Evolutionary conservation across 2,888 invertebrate species (phyloP), one percentile per base, ranked within the genome.

Genomic region (Aplocera efformata): DNA sequence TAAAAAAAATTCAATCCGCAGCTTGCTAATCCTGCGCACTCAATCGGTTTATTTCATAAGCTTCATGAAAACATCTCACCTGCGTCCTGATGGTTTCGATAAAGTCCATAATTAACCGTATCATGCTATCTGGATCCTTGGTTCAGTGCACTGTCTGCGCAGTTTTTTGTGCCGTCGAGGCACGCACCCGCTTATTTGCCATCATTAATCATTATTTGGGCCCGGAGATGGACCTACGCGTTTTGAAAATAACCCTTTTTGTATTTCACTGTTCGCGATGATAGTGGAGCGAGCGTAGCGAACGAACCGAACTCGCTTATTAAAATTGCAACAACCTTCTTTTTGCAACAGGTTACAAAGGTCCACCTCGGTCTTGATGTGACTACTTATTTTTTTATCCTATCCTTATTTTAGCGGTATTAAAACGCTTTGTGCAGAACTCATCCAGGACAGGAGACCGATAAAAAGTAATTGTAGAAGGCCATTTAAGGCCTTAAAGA

Each of bases 161-260:
- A 38, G 58, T 64, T 84, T 86, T 84, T 83, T 83, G 67, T 76
- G 55, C 60, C 65, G 60, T 61, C 67, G 60, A 57, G 39, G 63
- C 65, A 62, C 76, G 73, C 79, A 88, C 82, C 89, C 88, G 88
- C 85, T 89, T 88, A 89, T 89, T 89, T 89, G 75, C 72, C 65
- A 83, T 79, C 89, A 89, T 89, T 84, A 88, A 89, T 89, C 89
- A 89, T 88, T 82, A 86, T 85, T 85, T 84, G 73, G 81, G 77
- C 71, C 76, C 76, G 74, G 69, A 69, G 61, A 62, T 71, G 72
- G 73, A 63, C 72, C 75, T 69, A 79, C 77, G 77, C 82, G 82
- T 84, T 84, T 70, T 79, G 79, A 81, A 80, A 85, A 84, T 83
- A 84, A 85, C 81, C 40, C 45, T 33, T 45, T 31, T 40, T 40